Evolutionary conservation across 1,140 invertebrate species (phyloP), one percentile per base, ranked within the genome.

Genomic region (Asobara japonica): DNA sequence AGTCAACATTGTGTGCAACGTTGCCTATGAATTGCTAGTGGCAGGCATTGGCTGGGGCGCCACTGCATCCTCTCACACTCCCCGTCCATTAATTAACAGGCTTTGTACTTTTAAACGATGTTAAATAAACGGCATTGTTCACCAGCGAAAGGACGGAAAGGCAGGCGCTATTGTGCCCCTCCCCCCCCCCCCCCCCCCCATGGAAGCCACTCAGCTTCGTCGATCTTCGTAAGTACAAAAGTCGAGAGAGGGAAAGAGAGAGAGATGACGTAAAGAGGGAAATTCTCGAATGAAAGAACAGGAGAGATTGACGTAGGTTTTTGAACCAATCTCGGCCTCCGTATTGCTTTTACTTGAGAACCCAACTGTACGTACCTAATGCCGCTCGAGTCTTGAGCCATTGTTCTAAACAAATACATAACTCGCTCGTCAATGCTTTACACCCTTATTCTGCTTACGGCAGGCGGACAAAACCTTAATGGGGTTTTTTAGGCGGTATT

Each of bases 81-180:
- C 65, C 71, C 81, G 79, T 86, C 80, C 83, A 88, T 86, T 87
- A 88, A 87, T 87, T 87, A 87, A 87, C 82, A 86, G 83, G 80
- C 86, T 84, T 87, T 88, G 84, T 88, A 84, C 81, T 86, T 86
- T 86, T 87, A 87, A 88, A 87, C 84, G 85, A 86, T 86, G 84
- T 88, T 86, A 88, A 87, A 88, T 87, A 87, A 88, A 87, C 81
- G 83, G 78, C 76, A 83, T 87, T 88, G 85, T 88, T 77, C 80
- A 72, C 71, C 74, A 77, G 78, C 82, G 82, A 86, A 84, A 83
- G 81, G 80, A 82, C 82, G 81, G 82, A 85, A 83, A 86, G 80
- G 82, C 83, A 79, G 81, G 79, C 78, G 80, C 82, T 80, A 87
- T 86, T 87, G 83, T 86, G 76, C n/a, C 20, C 16, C 64, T 27